Evolutionary conservation across 2,888 invertebrate species (phyloP).

Genomic region (Leptogaster cylindrica): DNA sequence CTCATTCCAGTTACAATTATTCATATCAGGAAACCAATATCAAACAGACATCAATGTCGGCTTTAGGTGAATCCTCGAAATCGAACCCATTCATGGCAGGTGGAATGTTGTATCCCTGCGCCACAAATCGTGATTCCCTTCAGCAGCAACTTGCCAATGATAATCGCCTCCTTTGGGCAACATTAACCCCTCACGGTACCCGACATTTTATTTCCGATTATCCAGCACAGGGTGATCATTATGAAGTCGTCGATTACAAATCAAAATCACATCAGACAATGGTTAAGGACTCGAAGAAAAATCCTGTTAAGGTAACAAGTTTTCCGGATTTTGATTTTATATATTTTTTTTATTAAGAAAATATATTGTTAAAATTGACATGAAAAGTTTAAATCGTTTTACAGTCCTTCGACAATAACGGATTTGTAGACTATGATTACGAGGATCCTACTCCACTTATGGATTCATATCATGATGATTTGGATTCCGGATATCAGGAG

Average conservation of each 20-base stretch:
- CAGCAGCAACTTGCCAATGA: slow-evolving; percentile 66
- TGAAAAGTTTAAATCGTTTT: slow-evolving; percentile 45
- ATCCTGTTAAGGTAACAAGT: slow-evolving; percentile 59
- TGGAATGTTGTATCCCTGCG: slow-evolving; percentile 67
- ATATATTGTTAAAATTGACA: slow-evolving; percentile 45
- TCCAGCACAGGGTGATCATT: slow-evolving; percentile 69
- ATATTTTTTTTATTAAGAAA: slow-evolving; percentile 5
- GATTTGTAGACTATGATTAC: slow-evolving; percentile 81
- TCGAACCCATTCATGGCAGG: slow-evolving; percentile 63
- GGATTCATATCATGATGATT: slow-evolving; percentile 73
- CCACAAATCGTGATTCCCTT: slow-evolving; percentile 62
- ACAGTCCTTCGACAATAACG: slow-evolving; percentile 72
- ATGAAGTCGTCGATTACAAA: slow-evolving; percentile 71
- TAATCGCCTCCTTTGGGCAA: slow-evolving; percentile 80
- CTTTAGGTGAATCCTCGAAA: slow-evolving; percentile 64
- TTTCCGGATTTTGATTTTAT: no score
- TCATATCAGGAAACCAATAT: slow-evolving; percentile 61
- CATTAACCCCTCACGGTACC: slow-evolving; percentile 81
- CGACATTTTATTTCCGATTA: slow-evolving; percentile 77
- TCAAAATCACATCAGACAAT: slow-evolving; percentile 52
- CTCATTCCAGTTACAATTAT: slow-evolving; percentile 56
- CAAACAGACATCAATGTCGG: slow-evolving; percentile 67
- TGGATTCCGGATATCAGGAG: slow-evolving; percentile 64
- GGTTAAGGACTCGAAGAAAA: slow-evolving; percentile 58
- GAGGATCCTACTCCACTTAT: slow-evolving; percentile 79